Base-by-base conservation (phyloP, 2,797 vertebrate genomes). In the Diplodus puntazzo region DNA sequence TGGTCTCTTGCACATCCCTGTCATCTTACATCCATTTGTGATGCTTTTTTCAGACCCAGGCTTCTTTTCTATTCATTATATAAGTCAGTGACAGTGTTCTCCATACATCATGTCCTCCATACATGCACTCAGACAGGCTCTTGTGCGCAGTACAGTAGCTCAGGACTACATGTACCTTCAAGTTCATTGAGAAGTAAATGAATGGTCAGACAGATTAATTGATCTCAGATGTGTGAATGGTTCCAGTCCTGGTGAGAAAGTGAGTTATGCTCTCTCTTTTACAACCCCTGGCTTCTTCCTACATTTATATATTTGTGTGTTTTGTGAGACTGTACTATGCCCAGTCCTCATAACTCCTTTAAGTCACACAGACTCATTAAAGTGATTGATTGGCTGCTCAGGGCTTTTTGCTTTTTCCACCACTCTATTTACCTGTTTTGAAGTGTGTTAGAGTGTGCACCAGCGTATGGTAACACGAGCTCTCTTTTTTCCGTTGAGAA, bases 161-260 rank as follows among this genome's bases (percentile, higher is more conserved):
- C 79, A 82, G 64, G 81, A 66, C 59, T 68, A 62, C 72, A 57
- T 75, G 59, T 67, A 30, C 45, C 65, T 75, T 63, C 55, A 63
- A 39, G 65, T 78, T 79, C 76, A 79, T 49, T 71, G 79, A 85
- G 84, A 89, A 80, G 68, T 50, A 68, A 68, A 84, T 20, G 73
- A 81, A 73, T 64, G 66, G 81, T 87, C 80, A 84, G 83, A 86
- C 81, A 43, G 23, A 80, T 86, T 85, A 87, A 91, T 87, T 79
- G 79, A 86, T 89, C 79, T 92, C 91, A 94, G 85, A 92, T 94
- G 88, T 94, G 83, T 78, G 70, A 87, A 83, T 23, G 58, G 75
- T 90, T 92, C 90, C 83, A 87, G 75, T 60, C 77, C 79, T 75
- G 83, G 82, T 88, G 66, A 77, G 75, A 73, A 77, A 76, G n/a